A percentile compares a stretch with the other conserved stretches of the same genome.
Conservation (phyloP, 2,797 vertebrate species). For the Lutjanus argentimaculatus region DNA sequence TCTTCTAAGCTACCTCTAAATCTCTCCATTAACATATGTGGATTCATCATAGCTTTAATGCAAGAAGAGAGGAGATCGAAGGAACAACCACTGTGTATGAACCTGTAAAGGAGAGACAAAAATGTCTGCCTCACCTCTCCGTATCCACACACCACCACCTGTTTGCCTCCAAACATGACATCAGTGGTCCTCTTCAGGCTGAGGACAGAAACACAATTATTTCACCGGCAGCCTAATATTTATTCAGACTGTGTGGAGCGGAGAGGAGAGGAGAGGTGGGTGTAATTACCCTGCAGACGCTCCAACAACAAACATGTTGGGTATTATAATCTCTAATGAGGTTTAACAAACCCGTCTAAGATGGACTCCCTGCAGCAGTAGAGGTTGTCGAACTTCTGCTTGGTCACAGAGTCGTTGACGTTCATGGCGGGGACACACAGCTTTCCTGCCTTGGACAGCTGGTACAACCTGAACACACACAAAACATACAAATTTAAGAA, state of each 20-base stretch:
- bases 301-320: not conserved
- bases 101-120: not conserved
- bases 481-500: not conserved
- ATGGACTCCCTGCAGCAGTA: slow-evolving; percentile 98
- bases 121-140: slow-evolving; percentile 90
- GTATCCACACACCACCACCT: slow-evolving; percentile 97
- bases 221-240: slow-evolving; percentile 1
- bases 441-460: slow-evolving; percentile 96
- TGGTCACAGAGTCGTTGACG: slow-evolving; percentile 97
- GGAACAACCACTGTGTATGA: not conserved
- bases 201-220: slow-evolving; percentile 22
- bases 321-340: slow-evolving; percentile 1
- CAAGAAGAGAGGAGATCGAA: no score
- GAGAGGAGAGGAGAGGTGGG: slow-evolving; percentile 2
- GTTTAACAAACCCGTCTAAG: slow-evolving; percentile 90
- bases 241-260: slow-evolving; percentile 12
- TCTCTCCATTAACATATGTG: not conserved
- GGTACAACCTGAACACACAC: slow-evolving; percentile 91
- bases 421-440: slow-evolving; percentile 98
- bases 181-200: slow-evolving; percentile 97
- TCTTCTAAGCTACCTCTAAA: not conserved
- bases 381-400: slow-evolving; percentile 98
- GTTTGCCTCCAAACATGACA: slow-evolving; percentile 98
- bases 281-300: slow-evolving; percentile 1
- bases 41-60: not conserved